Evolutionary conservation across 2,797 vertebrate species (phyloP), one percentile per base, ranked within the genome.

Genomic region (Nasua narica): DNA sequence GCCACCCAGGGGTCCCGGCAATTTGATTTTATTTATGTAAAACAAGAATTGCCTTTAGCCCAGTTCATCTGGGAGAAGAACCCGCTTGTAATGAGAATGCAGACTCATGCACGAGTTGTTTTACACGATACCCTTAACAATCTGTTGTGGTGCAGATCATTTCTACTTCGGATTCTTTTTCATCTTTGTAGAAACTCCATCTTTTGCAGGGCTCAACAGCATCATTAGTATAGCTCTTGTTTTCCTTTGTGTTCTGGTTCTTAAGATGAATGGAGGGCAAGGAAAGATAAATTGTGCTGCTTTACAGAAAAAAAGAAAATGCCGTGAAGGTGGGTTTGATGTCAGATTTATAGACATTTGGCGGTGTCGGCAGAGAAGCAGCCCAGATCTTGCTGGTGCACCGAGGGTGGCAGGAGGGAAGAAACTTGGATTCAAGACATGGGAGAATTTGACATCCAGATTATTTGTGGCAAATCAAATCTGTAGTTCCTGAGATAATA

Each of bases 11-110:
- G 29, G 60, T n/a, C 60, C 60, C 7, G 2, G 15, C 76, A 97
- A 60, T 60, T 84, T 67, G 83, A 72, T 88, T 96, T 91, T 95
- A 74, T 96, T 86, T 86, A 54, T 46, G 2, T 93, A 54, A 76
- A 74, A 67, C 37, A 35, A 21, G 46, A 91, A 87, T 94, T 92
- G 81, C 46, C 79, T 79, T 93, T 97, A 96, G 60, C 77, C 18
- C 29, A 74, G 56, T 87, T 94, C 52, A 15, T 58, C 23, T 84
- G 77, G 65, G 89, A 90, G 85, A 81, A 72, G 82, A 91, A 77
- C 58, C 29, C 65, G 9, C 95, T 95, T 82, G 65, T 72, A 90
- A 95, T 85, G 85, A 74, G 58, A 67, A 67, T 85, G 50, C 16
- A 76, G 40, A 60, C 65, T 70, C 76, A 87, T 14, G 8, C 18